Percentiles rank a stretch among this genome's conserved stretches.
Conservation (phyloP, 1,140 invertebrate species). For the Dermatophagoides farinae region DNA sequence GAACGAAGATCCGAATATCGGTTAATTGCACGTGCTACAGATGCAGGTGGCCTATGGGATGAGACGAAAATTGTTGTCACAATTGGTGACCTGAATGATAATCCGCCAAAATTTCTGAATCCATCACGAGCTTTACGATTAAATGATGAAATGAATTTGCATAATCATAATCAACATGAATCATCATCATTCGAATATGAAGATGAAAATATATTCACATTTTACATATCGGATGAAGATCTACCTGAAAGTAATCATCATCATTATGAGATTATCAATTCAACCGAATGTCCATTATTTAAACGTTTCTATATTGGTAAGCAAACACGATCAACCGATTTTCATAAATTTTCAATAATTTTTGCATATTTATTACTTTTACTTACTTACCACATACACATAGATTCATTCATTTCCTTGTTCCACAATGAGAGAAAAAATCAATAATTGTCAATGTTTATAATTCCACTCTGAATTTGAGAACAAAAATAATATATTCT, state of each 20-base stretch:
- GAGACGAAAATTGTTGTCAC: not conserved
- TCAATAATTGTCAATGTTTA: not conserved
- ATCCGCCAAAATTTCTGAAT: constrained; percentile 1
- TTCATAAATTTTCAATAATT: no score
- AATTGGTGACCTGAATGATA: constrained; percentile 2
- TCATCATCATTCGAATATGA: not conserved
- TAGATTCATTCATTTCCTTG: not conserved
- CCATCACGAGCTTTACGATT: not conserved
- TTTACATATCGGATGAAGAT: constrained; percentile 1
- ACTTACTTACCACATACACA: not conserved
- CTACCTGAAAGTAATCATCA: constrained; percentile 4
- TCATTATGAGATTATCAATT: constrained; percentile 5
- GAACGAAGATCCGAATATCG: not conserved
- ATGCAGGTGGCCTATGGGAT: not conserved
- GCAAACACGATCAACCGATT: no score
- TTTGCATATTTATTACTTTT: not conserved
- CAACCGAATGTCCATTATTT: constrained; percentile 1
- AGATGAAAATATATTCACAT: constrained; percentile 4
- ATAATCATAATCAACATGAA: not conserved
- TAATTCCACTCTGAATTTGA: no score
- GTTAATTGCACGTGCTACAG: not conserved
- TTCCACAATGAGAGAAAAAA: not conserved
- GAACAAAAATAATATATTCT: no score
- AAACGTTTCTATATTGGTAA: constrained; percentile 8
- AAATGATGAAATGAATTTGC: constrained; percentile 2